These are phyloP conservation scores for Koerneria pararmatus DNA, from an alignment of 2,888 invertebrate species.

Conservation along the genomic window DNA sequence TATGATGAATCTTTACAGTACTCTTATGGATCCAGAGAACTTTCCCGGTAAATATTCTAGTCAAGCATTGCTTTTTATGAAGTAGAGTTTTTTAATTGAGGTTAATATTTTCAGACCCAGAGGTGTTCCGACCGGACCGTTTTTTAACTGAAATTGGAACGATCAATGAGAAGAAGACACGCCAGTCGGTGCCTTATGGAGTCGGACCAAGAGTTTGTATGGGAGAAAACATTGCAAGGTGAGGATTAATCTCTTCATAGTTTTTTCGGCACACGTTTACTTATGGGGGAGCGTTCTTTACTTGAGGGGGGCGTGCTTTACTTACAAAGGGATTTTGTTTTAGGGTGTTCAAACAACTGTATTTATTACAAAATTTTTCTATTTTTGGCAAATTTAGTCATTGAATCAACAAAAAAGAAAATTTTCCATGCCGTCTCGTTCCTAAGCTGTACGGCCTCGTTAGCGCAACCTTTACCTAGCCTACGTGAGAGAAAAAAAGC, in stretches of 20 bases:
- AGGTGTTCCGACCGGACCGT: constrained; percentile 8
- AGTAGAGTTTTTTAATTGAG: not conserved
- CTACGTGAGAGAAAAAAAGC: too few relatives aligned
- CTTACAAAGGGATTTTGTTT: too few relatives aligned
- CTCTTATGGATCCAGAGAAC: constrained; percentile 11
- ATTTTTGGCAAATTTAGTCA: too few relatives aligned
- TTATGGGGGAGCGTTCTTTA: too few relatives aligned
- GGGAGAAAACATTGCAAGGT: constrained; percentile 24
- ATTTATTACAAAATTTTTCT: not conserved
- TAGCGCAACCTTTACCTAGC: too few relatives aligned
- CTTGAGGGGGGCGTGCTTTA: too few relatives aligned
- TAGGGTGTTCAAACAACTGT: too few relatives aligned
- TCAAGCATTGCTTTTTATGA: not conserved
- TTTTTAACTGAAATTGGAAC: constrained; percentile 8
- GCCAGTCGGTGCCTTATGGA: constrained; percentile 18
- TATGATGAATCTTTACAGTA: constrained; percentile 26
- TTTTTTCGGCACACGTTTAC: not conserved
- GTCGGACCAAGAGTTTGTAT: constrained; percentile 23
- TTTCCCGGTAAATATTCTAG: constrained; percentile 6
- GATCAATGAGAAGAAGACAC: constrained; percentile 8
- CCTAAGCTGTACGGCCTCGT: too few relatives aligned
- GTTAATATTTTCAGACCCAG: constrained; percentile 7
- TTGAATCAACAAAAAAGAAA: too few relatives aligned
- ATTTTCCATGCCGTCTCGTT: too few relatives aligned
- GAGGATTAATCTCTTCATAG: not conserved